phyloP scores from a whole-genome alignment of 1,140 invertebrate species.

The Solenopsis invicta region DNA sequence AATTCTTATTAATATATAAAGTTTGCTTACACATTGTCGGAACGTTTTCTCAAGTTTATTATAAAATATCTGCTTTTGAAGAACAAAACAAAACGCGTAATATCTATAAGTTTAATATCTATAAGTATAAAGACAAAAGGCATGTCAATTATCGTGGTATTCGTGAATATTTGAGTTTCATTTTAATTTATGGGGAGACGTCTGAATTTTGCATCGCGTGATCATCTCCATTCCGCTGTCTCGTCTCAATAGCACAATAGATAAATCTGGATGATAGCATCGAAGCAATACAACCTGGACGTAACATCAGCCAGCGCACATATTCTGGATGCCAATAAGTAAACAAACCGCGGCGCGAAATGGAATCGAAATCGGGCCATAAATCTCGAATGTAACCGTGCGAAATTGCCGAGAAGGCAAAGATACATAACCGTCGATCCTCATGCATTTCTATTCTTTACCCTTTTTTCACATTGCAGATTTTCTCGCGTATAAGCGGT shows the following conservation, averaged over 20 bases:
- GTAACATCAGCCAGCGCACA: conserved; percentile 53
- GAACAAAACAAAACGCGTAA: neutral
- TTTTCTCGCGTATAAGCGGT: neutral
- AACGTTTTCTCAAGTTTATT: neutral
- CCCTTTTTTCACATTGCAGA: neutral
- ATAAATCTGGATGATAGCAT: conserved; percentile 58
- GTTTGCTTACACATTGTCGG: neutral
- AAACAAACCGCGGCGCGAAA: conserved; percentile 78
- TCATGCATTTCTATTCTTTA: conserved; percentile 19
- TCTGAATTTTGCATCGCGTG: conserved; percentile 30
- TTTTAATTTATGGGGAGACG: conserved; percentile 3
- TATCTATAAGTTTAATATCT: neutral
- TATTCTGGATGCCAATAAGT: conserved; percentile 76
- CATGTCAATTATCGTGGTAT: neutral
- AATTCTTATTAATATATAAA: neutral
- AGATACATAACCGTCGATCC: conserved; percentile 47
- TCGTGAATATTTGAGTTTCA: neutral
- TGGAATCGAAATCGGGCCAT: conserved; percentile 81
- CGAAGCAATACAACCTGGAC: conserved; percentile 44
- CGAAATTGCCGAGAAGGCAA: conserved; percentile 64
- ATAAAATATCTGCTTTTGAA: neutral
- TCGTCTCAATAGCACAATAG: conserved; percentile 50
- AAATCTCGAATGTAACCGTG: conserved; percentile 77
- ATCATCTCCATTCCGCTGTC: conserved; percentile 36
- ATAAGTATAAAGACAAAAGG: neutral